Evolutionary conservation across 2,888 invertebrate genomes (phyloP).

Genomic region (Thumatha senex): DNA sequence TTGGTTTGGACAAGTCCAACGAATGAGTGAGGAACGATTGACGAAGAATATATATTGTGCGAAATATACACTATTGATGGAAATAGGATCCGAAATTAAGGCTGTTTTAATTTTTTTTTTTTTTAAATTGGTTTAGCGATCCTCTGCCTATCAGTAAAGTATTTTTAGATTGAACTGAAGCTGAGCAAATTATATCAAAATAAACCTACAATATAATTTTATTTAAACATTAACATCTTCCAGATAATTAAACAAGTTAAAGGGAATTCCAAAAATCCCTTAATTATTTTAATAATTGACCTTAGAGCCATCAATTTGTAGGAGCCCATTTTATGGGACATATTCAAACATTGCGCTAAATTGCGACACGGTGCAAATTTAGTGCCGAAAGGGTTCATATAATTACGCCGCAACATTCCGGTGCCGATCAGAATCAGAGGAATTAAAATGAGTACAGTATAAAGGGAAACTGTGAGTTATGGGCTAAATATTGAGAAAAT

Average conservation of each 20-base stretch:
- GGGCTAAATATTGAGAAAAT: constrained; percentile 28
- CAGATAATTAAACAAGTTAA: constrained; percentile 12
- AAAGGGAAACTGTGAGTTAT: constrained; percentile 38
- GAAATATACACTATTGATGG: too few species aligned
- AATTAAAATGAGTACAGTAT: constrained; percentile 47
- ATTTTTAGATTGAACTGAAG: too few species aligned
- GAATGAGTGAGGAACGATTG: too few species aligned
- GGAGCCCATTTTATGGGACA: constrained; percentile 45
- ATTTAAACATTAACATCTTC: constrained; percentile 18
- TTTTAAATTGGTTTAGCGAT: too few species aligned
- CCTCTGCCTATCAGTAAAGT: too few species aligned
- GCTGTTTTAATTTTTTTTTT: too few species aligned
- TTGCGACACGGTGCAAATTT: constrained; percentile 56
- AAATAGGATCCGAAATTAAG: too few species aligned
- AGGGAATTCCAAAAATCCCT: constrained; percentile 36
- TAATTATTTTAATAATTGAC: constrained; percentile 42
- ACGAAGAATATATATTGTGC: too few species aligned
- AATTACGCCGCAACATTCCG: constrained; percentile 59
- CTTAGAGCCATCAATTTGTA: constrained; percentile 45
- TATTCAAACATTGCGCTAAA: constrained; percentile 51
- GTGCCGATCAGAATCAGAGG: constrained; percentile 51
- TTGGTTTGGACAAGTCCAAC: too few species aligned
- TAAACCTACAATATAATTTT: constrained; percentile 8
- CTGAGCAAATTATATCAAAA: too few species aligned
- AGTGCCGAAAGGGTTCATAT: constrained; percentile 58